Evolutionary conservation across 2,888 invertebrate genomes (phyloP).

Genomic region (Matsumyia berberina): DNA sequence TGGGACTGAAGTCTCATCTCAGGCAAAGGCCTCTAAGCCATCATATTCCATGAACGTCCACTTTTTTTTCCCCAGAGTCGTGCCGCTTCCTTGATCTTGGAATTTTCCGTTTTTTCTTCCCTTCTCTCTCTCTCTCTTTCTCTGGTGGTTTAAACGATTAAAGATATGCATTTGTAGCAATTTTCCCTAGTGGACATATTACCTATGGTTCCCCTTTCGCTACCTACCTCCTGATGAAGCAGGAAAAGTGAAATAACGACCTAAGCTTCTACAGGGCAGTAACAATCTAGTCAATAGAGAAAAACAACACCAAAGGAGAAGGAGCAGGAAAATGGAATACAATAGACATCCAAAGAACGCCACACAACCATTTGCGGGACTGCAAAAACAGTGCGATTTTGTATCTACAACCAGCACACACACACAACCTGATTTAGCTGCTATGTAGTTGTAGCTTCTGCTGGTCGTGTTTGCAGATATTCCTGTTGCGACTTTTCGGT

Average conservation of each 20-base stretch:
- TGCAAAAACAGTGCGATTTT: constrained; percentile 49
- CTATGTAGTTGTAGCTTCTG: constrained; percentile 26
- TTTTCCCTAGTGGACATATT: constrained; percentile 81
- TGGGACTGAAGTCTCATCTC: constrained; percentile 15
- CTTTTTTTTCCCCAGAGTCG: constrained; percentile 3
- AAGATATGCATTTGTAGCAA: constrained; percentile 81
- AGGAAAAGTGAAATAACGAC: constrained; percentile 80
- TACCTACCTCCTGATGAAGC: constrained; percentile 50
- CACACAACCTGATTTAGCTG: constrained; percentile 45
- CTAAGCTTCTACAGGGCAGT: constrained; percentile 44
- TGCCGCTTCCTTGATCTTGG: constrained; percentile 44
- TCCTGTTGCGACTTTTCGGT: constrained; percentile 31
- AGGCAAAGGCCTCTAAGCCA: neutral
- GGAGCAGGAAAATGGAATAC: constrained; percentile 55
- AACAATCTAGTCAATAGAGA: constrained; percentile 59
- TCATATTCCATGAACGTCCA: constrained; percentile 20
- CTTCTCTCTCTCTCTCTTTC: neutral
- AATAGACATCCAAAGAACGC: constrained; percentile 58
- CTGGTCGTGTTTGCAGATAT: constrained; percentile 10
- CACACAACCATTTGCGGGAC: constrained; percentile 35
- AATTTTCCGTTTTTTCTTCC: constrained; percentile 23
- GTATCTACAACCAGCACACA: constrained; percentile 31
- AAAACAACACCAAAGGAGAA: constrained; percentile 10
- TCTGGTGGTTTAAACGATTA: constrained; percentile 39
- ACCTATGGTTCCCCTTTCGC: constrained; percentile 39